Conservation (phyloP, 2,888 invertebrate species). For the Euspilapteryx auroguttella region DNA sequence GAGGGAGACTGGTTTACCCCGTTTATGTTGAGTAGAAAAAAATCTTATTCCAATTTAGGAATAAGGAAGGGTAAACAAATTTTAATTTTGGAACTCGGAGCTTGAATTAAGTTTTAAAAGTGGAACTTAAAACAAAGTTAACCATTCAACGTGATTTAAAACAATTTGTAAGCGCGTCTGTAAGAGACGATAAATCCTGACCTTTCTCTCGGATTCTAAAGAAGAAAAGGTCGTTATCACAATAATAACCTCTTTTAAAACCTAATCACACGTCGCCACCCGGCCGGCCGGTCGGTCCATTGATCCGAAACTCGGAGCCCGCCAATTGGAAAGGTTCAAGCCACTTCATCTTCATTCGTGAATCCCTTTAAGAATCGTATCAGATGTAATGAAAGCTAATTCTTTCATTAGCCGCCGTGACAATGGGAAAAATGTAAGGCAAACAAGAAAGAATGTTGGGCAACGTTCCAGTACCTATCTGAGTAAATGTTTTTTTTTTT, state of each 20-base stretch:
- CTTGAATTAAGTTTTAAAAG: too few relatives aligned
- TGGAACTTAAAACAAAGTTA: too few relatives aligned
- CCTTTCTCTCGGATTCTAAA: too few relatives aligned
- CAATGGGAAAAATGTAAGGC: conserved; percentile 46
- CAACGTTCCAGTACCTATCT: too few relatives aligned
- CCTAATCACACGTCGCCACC: too few relatives aligned
- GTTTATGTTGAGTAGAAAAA: conserved; percentile 46
- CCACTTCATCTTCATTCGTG: conserved; percentile 53
- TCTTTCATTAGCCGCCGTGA: conserved; percentile 59
- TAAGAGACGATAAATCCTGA: too few relatives aligned
- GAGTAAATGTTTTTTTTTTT: too few relatives aligned
- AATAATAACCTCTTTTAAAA: too few relatives aligned
- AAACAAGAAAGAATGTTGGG: conserved; percentile 36
- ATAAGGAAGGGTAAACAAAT: conserved; percentile 53
- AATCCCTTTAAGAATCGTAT: conserved; percentile 59
- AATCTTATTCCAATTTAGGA: conserved; percentile 57
- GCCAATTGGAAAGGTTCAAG: conserved; percentile 49
- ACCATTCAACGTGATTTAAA: too few relatives aligned
- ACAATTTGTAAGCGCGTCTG: too few relatives aligned
- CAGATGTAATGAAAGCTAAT: conserved; percentile 59
- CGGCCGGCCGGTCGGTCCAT: too few relatives aligned
- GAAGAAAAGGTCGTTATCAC: too few relatives aligned
- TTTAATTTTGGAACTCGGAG: conserved; percentile 51
- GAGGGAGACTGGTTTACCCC: conserved; percentile 37
- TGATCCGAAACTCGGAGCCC: conserved; percentile 33